Percentiles rank a stretch among this genome's conserved stretches.
Evolutionary conservation across 1,140 invertebrate genomes (phyloP).

Genomic region (Centruroides sculpturatus): DNA sequence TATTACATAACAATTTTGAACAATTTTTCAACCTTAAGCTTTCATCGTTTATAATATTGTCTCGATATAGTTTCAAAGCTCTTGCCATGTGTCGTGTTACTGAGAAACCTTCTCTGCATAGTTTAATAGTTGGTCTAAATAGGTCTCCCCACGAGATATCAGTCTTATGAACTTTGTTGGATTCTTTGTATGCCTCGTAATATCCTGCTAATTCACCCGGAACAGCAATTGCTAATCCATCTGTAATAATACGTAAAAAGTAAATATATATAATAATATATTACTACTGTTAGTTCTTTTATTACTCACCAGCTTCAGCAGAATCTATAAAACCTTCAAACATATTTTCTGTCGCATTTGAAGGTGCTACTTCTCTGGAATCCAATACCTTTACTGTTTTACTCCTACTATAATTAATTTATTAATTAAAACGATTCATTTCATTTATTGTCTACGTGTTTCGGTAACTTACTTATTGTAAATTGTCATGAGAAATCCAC

Average conservation of each 20-base stretch:
- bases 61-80: slow-evolving; percentile 4
- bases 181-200: slow-evolving; percentile 61
- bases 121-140: slow-evolving; percentile 20
- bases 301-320: too few relatives aligned
- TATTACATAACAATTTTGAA: too few relatives aligned
- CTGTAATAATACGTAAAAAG: slow-evolving; percentile 26
- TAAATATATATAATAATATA: too few relatives aligned
- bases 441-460: too few relatives aligned
- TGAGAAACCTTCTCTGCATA: slow-evolving; percentile 15
- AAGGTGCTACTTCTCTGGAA: slow-evolving; percentile 31
- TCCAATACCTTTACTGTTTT: slow-evolving; percentile 25
- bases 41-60: too few relatives aligned
- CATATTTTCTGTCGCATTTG: slow-evolving; percentile 23
- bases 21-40: too few relatives aligned
- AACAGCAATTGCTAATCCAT: slow-evolving; percentile 60
- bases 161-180: slow-evolving; percentile 36
- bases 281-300: too few relatives aligned
- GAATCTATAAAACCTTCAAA: slow-evolving; percentile 1
- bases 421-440: too few relatives aligned
- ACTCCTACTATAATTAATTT: too few relatives aligned
- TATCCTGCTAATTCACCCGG: slow-evolving; percentile 83
- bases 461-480: slow-evolving; percentile 28
- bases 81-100: slow-evolving; percentile 17
- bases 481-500: slow-evolving; percentile 34
- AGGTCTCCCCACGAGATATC: slow-evolving; percentile 28